Conservation (phyloP, 2,797 vertebrate genomes). For the Acanthis flammea region DNA sequence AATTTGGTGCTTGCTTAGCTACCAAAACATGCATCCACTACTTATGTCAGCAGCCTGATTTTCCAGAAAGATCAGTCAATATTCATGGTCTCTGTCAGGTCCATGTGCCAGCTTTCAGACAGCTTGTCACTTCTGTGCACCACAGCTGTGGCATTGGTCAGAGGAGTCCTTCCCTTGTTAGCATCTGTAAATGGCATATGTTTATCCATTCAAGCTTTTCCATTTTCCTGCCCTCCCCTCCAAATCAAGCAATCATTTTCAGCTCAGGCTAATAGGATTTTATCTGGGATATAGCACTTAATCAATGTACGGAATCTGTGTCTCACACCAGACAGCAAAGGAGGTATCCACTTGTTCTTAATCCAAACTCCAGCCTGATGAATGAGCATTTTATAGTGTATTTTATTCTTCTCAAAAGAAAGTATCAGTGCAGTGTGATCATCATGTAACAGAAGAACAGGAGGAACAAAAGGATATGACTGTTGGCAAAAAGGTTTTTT, state of each 20-base stretch:
- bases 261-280: background rate
- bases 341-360: background rate
- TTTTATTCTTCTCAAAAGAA: background rate
- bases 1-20: background rate
- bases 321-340: background rate
- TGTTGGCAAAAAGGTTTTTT: background rate
- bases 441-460: background rate
- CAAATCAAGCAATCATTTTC: background rate
- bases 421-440: background rate
- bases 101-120: background rate
- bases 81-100: background rate
- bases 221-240: background rate
- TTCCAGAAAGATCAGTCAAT: background rate
- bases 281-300: background rate
- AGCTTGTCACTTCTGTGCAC: background rate
- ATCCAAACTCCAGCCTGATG: background rate
- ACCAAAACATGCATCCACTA: background rate
- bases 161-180: background rate
- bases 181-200: background rate
- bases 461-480: background rate
- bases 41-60: background rate
- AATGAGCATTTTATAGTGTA: background rate
- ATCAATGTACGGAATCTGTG: rapidly evolving
- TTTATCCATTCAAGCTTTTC: background rate
- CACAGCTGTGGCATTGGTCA: background rate